A percentile compares a stretch with the other conserved stretches of the same genome.
Conservation (phyloP, 2,888 invertebrate species). For the Pocota personata region DNA sequence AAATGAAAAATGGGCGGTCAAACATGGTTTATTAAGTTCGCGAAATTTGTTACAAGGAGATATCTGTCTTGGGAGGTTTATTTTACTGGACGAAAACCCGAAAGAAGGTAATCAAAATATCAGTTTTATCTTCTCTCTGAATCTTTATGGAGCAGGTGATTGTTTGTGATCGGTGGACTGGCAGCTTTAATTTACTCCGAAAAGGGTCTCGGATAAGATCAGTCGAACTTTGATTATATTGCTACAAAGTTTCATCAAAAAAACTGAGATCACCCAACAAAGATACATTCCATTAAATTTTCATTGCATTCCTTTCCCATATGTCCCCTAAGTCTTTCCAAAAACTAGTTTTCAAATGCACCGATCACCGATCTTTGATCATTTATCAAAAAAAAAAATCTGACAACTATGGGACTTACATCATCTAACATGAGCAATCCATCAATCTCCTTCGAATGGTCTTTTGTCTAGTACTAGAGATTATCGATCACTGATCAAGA, state of each 20-base stretch:
- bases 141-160: constrained; percentile 61
- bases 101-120: constrained; percentile 52
- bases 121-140: constrained; percentile 47
- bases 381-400: constrained; percentile 26
- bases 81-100: neutral
- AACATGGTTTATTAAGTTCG: constrained; percentile 41
- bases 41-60: constrained; percentile 3
- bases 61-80: neutral
- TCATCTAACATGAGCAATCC: neutral
- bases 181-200: constrained; percentile 41
- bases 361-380: constrained; percentile 27
- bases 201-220: constrained; percentile 30
- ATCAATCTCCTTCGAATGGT: constrained; percentile 37
- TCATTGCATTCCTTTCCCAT: neutral
- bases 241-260: neutral
- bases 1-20: constrained; percentile 57
- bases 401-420: neutral
- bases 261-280: neutral
- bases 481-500: constrained; percentile 42
- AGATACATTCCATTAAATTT: constrained; percentile 20
- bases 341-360: neutral
- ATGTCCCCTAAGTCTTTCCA: neutral
- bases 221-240: constrained; percentile 16
- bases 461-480: constrained; percentile 18
- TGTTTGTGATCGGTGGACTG: constrained; percentile 30